Conservation (phyloP, 2,888 invertebrate genomes). For the Nomada flava region DNA sequence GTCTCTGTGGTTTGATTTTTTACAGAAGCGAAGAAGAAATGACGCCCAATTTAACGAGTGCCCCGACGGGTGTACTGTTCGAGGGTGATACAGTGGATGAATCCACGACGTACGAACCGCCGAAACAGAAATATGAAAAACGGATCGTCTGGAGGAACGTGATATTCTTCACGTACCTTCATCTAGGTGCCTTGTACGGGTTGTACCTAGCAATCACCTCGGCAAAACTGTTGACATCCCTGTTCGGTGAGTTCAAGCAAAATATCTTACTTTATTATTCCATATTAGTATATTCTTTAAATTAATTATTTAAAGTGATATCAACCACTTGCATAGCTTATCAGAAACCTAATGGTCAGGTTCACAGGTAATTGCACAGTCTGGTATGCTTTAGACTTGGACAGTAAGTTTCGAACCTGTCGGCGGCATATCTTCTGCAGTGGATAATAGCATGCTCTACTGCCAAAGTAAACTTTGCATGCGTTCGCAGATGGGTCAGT, state of each 20-base stretch:
- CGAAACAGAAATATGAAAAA: conserved; percentile 68
- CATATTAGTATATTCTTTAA: neutral
- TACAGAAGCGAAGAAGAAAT: conserved; percentile 75
- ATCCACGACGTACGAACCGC: conserved; percentile 4
- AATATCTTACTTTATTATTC: neutral
- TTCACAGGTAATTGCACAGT: no score
- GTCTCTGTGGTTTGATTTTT: neutral
- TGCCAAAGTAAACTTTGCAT: no score
- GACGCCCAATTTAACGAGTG: conserved; percentile 84
- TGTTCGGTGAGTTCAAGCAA: conserved; percentile 88
- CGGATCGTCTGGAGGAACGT: conserved; percentile 93
- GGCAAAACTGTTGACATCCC: conserved; percentile 89
- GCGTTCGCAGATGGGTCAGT: no score
- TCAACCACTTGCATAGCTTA: neutral
- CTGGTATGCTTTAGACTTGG: no score
- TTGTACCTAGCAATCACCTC: conserved; percentile 90
- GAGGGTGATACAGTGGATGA: conserved; percentile 78
- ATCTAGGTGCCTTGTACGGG: conserved; percentile 91
- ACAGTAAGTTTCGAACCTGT: no score
- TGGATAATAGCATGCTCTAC: no score
- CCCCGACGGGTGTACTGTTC: conserved; percentile 82
- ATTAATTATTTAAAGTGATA: neutral
- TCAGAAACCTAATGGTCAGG: no score
- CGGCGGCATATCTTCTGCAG: no score
- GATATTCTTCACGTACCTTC: conserved; percentile 90